A percentile compares a stretch with the other conserved stretches of the same genome.
These are phyloP conservation scores for Ephialtes manifestator DNA, from an alignment of 2,888 invertebrate species.

Conservation along the genomic window DNA sequence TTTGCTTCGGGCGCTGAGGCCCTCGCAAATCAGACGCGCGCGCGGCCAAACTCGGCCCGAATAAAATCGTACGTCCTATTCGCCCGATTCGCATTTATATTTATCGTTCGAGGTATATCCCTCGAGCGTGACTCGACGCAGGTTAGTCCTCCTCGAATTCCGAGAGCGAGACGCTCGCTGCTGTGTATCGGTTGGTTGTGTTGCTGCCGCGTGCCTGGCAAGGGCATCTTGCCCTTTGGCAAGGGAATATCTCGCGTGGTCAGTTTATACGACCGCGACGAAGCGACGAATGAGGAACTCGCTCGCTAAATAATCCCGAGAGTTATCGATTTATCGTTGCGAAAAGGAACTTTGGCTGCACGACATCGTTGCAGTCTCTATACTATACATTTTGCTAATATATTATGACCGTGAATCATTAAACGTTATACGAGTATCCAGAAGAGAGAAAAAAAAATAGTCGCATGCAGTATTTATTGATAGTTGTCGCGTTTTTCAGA, in stretches of 20 bases:
- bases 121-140: slow-evolving; percentile 36
- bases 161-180: slow-evolving; percentile 20
- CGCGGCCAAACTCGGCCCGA: slow-evolving; percentile 64
- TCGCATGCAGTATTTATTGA: too few species aligned
- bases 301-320: slow-evolving; percentile 49
- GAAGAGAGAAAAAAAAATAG: too few species aligned
- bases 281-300: slow-evolving; percentile 38
- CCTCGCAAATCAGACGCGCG: slow-evolving; percentile 69
- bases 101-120: slow-evolving; percentile 56
- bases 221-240: slow-evolving; percentile 30
- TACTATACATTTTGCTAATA: slow-evolving; percentile 10
- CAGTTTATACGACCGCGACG: slow-evolving; percentile 18
- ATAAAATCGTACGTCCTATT: slow-evolving; percentile 60
- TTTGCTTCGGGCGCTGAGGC: slow-evolving; percentile 52
- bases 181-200: neutral
- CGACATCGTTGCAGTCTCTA: neutral
- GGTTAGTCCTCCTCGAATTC: slow-evolving; percentile 52
- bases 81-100: slow-evolving; percentile 68
- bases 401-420: slow-evolving; percentile 3
- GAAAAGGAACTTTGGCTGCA: neutral
- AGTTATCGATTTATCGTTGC: slow-evolving; percentile 38
- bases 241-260: slow-evolving; percentile 22
- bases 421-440: too few species aligned
- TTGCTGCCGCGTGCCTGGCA: slow-evolving; percentile 36
- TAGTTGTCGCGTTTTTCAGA: neutral